Percentiles rank a stretch among this genome's conserved stretches.
These are phyloP conservation scores for Sphenopsis melanotis DNA, from an alignment of 2,797 vertebrate genomes.

Conservation along the genomic window DNA sequence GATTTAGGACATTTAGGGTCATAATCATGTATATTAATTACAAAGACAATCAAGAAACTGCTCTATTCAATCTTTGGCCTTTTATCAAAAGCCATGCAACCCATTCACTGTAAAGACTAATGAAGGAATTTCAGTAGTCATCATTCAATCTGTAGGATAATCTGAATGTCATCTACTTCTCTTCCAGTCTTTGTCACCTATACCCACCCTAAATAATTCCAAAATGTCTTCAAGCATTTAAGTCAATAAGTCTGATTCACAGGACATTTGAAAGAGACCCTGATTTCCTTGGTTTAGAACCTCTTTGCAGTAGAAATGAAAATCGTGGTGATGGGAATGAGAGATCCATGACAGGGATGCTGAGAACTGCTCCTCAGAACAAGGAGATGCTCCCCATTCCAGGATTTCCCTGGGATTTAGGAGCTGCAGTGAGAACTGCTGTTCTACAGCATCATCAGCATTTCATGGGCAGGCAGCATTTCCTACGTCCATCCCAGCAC, in stretches of 20 bases:
- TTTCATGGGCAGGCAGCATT: neutral
- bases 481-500: constrained; percentile 1
- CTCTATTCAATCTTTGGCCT: neutral
- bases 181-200: neutral
- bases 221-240: neutral
- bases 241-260: neutral
- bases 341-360: neutral
- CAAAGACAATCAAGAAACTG: neutral
- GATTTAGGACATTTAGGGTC: neutral
- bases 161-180: neutral
- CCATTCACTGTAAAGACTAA: neutral
- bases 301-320: neutral
- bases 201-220: neutral
- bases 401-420: neutral
- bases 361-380: neutral
- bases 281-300: neutral
- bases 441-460: neutral
- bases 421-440: neutral
- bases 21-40: neutral
- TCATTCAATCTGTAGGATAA: neutral
- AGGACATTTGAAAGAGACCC: neutral
- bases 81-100: neutral
- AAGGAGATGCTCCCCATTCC: neutral
- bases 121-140: neutral
- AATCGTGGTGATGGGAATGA: neutral